Evolutionary conservation across 2,113 vertebrate species (phyloP), one percentile per base, ranked within the genome.

Genomic region (Diadophis punctatus): DNA sequence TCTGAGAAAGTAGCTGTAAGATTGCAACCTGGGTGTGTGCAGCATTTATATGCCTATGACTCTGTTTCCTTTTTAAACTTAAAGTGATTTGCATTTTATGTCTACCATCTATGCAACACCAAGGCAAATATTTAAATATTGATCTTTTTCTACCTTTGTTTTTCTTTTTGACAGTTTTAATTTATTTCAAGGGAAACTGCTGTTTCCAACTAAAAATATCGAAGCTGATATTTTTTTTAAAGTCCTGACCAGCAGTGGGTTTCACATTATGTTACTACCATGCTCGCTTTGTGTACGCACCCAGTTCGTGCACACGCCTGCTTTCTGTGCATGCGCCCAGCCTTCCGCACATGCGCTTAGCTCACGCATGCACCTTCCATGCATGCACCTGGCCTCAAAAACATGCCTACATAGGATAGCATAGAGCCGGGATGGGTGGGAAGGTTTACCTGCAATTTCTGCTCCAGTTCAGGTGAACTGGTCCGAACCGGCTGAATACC

Each of bases 21-120:
- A 93, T 43, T 93, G 74, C 92, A 90, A 90, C 23, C n/a, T 90
- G 43, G 4, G 16, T 86, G 14, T 90, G 46, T 22, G 23, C n/a
- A 90, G 55, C 25, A 89, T 56, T 49, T n/a, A 84, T 80, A 84
- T 25, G 34, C 53, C 49, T 60, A 51, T 20, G 14, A 46, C 58
- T 34, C 6, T 8, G 8, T 34, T 63, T 68, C 30, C 34, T 86
- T 86, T 91, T n/a, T 93, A 55, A 55, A 27, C 43, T 22, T 93
- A 34, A 86, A 34, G 87, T 89, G 91, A 93, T 93, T 91, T 90
- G 51, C 74, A 86, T 90, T 93, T 90, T 90, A 86, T 90, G 60
- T 63, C 88, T 63, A 68, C 46, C 53, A 58, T 55, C 60, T 90
- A 34, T 90, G 60, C 55, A 63, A 80, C 2, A 63, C 46, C 43